These are phyloP conservation scores for Cichladusa arquata DNA, from an alignment of 2,113 vertebrate species.

Conservation along the genomic window DNA sequence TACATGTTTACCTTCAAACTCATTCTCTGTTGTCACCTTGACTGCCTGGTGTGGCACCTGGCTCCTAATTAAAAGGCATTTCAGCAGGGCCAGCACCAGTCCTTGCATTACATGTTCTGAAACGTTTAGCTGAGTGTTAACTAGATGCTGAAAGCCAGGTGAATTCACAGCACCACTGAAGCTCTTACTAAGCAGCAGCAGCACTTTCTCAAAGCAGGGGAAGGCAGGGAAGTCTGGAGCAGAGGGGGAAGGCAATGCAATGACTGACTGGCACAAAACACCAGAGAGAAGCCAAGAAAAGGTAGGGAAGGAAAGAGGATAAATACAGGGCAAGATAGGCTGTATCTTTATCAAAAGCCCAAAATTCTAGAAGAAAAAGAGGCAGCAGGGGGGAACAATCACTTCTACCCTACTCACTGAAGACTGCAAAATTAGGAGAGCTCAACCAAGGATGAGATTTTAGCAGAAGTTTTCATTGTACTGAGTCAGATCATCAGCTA, in stretches of 20 bases:
- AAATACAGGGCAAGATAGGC: not conserved
- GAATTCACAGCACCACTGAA: not conserved
- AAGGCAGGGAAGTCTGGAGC: not conserved
- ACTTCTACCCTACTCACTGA: not conserved
- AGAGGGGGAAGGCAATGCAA: not conserved
- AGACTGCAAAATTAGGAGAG: not conserved
- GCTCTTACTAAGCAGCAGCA: not conserved
- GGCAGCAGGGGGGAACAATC: not conserved
- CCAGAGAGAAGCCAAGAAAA: not conserved
- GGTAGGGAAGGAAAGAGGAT: not conserved
- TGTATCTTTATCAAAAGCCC: not conserved
- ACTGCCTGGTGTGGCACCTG: not conserved
- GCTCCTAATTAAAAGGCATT: constrained; percentile 28
- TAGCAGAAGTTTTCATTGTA: not conserved
- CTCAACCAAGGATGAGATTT: not conserved
- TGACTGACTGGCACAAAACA: not conserved
- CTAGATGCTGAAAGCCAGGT: constrained; percentile 23
- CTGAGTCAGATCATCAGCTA: fast-evolving
- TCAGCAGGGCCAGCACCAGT: not conserved
- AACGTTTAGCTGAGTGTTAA: not conserved
- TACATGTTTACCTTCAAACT: not conserved
- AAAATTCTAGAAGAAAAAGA: not conserved
- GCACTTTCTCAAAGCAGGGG: not conserved
- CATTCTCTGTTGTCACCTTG: not conserved
- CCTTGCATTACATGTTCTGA: not conserved